Evolutionary conservation across 1,140 invertebrate genomes (phyloP).

Genomic region (Musca domestica): DNA sequence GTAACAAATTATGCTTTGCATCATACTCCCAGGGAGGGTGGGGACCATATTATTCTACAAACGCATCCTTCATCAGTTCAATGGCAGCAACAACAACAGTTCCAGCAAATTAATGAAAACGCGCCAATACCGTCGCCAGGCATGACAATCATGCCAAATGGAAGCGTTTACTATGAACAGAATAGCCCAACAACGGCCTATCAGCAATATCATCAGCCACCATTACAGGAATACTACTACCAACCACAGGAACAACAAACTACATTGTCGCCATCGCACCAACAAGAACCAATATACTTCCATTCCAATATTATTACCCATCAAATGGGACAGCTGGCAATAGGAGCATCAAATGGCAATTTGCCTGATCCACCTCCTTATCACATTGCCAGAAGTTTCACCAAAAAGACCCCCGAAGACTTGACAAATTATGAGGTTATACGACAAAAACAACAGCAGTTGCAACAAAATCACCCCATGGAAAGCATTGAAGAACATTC

Average conservation of each 20-base stretch:
- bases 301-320: neutral
- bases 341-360: slow-evolving; percentile 9
- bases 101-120: neutral
- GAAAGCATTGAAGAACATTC: neutral
- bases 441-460: slow-evolving; percentile 33
- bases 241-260: neutral
- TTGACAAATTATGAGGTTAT: slow-evolving; percentile 44
- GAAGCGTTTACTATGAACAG: no score
- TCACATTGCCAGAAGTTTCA: slow-evolving; percentile 68
- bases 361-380: slow-evolving; percentile 62
- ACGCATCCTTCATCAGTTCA: neutral
- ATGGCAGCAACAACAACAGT: neutral
- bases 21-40: no score
- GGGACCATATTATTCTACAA: neutral
- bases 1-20: no score
- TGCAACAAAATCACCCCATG: neutral
- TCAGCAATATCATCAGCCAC: neutral
- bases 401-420: slow-evolving; percentile 62
- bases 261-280: neutral
- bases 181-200: no score
- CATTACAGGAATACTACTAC: neutral
- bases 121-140: no score
- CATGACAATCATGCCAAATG: no score
- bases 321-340: neutral
- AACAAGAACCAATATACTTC: no score